These are phyloP conservation scores for Tinamus guttatus DNA, from an alignment of 2,113 vertebrate species.

Conservation along the genomic window DNA sequence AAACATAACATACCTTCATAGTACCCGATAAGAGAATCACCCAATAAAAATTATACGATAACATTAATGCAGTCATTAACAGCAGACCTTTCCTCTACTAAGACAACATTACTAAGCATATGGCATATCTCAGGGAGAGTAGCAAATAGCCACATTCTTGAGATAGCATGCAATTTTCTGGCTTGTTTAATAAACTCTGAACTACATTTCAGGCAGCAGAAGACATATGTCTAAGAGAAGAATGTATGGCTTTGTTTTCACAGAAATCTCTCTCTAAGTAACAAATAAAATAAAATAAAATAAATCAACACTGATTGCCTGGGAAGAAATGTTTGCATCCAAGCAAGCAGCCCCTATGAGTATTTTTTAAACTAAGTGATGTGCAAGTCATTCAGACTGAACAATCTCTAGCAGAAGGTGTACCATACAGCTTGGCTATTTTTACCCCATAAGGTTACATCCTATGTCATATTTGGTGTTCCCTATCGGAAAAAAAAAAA, in stretches of 20 bases:
- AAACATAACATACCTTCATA: background rate
- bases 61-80: background rate
- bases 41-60: constrained; percentile 19
- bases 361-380: background rate
- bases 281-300: background rate
- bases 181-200: constrained; percentile 49
- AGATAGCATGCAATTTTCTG: constrained; percentile 42
- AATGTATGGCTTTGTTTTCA: background rate
- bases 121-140: constrained; percentile 22
- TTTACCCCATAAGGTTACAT: background rate
- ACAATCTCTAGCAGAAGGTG: background rate
- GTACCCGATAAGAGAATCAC: background rate
- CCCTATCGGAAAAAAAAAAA: background rate
- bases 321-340: background rate
- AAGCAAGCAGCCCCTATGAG: background rate
- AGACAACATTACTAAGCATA: constrained; percentile 3
- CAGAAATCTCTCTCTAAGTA: background rate
- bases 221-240: background rate
- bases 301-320: background rate
- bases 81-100: constrained; percentile 5
- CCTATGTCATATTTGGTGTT: background rate
- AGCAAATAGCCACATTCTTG: constrained; percentile 55
- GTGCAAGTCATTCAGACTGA: background rate
- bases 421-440: background rate
- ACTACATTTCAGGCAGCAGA: constrained; percentile 15